These are phyloP conservation scores for Atta texana DNA, from an alignment of 1,140 invertebrate species.

Conservation along the genomic window DNA sequence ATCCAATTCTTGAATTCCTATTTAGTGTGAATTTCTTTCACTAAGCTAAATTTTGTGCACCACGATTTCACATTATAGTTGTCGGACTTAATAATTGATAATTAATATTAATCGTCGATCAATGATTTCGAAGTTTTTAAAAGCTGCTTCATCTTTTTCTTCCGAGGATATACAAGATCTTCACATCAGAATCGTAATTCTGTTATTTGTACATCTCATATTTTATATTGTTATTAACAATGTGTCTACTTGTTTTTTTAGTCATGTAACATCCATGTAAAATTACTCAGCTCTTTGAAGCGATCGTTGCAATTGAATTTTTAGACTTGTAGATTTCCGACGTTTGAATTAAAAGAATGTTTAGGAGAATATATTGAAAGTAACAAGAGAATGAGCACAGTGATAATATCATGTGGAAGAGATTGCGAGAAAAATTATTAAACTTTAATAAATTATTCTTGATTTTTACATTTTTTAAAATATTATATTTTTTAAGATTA, in stretches of 20 bases:
- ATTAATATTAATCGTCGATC: background rate
- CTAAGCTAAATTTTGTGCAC: too few relatives aligned
- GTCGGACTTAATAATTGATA: too few relatives aligned
- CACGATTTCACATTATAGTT: too few relatives aligned
- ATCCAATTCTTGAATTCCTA: too few relatives aligned
- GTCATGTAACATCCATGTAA: background rate
- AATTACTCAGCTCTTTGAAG: constrained; percentile 5
- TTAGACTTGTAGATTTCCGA: background rate
- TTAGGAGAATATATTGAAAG: background rate
- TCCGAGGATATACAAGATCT: too few relatives aligned
- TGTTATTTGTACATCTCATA: background rate
- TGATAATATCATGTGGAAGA: background rate
- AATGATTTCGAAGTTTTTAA: background rate
- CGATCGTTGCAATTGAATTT: background rate
- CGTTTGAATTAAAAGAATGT: background rate
- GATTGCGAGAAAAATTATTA: background rate
- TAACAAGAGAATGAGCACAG: background rate
- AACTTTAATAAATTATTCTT: constrained; percentile 1
- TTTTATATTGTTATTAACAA: background rate
- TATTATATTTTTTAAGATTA: background rate
- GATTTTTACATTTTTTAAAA: background rate
- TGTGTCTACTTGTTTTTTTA: background rate
- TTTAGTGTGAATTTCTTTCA: too few relatives aligned
- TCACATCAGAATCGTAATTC: background rate
- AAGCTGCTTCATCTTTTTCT: background rate